These are phyloP conservation scores for Ceyx margarethae DNA, from an alignment of 2,113 vertebrate species.

Conservation along the genomic window DNA sequence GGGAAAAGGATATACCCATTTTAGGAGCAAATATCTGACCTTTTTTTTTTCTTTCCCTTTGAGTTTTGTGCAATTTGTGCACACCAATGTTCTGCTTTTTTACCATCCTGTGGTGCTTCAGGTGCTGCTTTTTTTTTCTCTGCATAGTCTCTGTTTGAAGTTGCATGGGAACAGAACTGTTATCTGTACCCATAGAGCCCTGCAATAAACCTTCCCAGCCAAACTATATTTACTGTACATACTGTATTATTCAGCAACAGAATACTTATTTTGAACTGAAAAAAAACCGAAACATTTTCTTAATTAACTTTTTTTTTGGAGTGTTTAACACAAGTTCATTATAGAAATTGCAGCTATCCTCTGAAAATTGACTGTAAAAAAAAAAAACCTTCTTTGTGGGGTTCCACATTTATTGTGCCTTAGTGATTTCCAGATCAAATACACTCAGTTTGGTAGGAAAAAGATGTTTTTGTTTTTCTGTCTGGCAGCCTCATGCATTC, in stretches of 20 bases:
- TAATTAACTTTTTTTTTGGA: slow-evolving; percentile 56
- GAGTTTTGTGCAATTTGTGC: background rate
- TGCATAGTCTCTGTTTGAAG: background rate
- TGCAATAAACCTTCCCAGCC: background rate
- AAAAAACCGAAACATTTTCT: slow-evolving; percentile 1
- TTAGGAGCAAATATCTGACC: background rate
- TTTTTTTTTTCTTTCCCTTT: background rate
- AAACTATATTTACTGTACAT: background rate
- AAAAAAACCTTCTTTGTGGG: background rate
- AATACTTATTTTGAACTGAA: background rate
- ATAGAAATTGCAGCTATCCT: slow-evolving; percentile 15
- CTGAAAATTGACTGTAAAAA: slow-evolving; percentile 18
- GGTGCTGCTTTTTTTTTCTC: background rate
- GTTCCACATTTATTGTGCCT: slow-evolving; percentile 15
- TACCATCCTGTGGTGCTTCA: background rate
- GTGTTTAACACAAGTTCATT: slow-evolving; percentile 46
- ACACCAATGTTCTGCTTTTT: background rate
- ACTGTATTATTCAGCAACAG: slow-evolving; percentile 3
- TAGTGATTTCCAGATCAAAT: slow-evolving; percentile 46
- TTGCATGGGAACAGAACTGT: background rate
- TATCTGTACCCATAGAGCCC: background rate
- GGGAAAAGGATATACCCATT: background rate
- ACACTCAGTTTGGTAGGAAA: background rate
- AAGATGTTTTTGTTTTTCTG: slow-evolving; percentile 1
- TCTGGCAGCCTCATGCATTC: slow-evolving; percentile 16